Evolutionary conservation across 2,113 vertebrate genomes (phyloP).

Genomic region (Cyanistes caeruleus): DNA sequence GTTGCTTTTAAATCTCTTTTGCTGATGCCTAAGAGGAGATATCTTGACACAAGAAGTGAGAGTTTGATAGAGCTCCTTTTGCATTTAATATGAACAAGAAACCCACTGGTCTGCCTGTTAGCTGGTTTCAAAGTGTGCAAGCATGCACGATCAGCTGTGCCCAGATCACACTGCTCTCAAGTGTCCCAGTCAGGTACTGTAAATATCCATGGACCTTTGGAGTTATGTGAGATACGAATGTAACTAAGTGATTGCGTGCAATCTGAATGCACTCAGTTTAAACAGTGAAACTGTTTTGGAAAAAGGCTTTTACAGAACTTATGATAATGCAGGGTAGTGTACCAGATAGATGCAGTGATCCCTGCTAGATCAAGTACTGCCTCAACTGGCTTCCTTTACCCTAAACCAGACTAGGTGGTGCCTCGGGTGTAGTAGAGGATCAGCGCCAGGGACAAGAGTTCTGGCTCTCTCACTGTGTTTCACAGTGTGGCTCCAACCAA

Average conservation of each 20-base stretch:
- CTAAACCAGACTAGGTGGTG: background rate
- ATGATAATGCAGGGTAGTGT: fast-evolving
- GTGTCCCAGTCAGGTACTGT: background rate
- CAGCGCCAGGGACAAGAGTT: background rate
- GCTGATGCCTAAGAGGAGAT: background rate
- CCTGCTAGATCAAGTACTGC: background rate
- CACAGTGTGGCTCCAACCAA: background rate
- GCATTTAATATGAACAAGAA: background rate
- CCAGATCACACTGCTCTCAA: background rate
- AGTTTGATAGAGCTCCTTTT: background rate
- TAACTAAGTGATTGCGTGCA: background rate
- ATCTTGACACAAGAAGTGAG: background rate
- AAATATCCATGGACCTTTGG: background rate
- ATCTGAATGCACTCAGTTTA: background rate
- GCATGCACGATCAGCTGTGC: background rate
- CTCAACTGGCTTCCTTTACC: background rate
- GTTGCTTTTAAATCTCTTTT: background rate
- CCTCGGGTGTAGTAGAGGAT: background rate
- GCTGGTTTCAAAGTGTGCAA: background rate
- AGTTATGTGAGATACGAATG: background rate
- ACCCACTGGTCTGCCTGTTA: background rate
- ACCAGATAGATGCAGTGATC: background rate
- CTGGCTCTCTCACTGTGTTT: background rate
- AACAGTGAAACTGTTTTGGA: background rate
- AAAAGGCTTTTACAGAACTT: background rate